phyloP scores from a whole-genome alignment of 2,113 vertebrate species.

The Bucco capensis region DNA sequence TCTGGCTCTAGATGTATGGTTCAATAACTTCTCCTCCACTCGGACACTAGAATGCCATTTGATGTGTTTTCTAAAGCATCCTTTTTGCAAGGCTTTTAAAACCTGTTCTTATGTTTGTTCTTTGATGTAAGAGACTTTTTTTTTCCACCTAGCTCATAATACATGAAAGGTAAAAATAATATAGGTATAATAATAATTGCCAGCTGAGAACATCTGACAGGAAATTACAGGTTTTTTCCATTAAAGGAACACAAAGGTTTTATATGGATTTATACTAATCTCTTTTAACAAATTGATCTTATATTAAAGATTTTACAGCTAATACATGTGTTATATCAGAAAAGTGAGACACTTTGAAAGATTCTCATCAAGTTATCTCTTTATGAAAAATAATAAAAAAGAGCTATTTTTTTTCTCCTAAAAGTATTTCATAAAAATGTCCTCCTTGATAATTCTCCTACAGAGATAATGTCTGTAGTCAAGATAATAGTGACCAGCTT shows the following conservation, averaged over 20 bases:
- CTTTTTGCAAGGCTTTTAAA: neutral
- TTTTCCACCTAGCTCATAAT: neutral
- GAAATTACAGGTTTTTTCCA: neutral
- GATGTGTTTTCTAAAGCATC: neutral
- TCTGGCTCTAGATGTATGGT: neutral
- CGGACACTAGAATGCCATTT: neutral
- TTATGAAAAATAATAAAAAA: neutral
- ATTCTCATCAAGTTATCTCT: neutral
- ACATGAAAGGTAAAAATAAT: neutral
- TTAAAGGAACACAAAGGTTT: neutral
- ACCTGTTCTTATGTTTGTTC: neutral
- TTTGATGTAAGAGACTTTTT: neutral
- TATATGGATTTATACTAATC: neutral
- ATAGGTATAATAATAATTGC: neutral
- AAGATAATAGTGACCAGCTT: neutral
- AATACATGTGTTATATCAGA: neutral
- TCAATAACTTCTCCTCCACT: neutral
- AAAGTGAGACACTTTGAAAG: neutral
- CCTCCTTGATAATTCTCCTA: neutral
- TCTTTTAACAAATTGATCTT: neutral
- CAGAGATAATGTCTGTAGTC: neutral
- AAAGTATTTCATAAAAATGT: slow-evolving; percentile 11
- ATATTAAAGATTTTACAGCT: neutral
- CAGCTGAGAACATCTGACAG: neutral
- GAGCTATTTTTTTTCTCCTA: neutral